Evolutionary conservation across 2,888 invertebrate genomes (phyloP), one percentile per base, ranked within the genome.

Genomic region (Metellina segmentata): DNA sequence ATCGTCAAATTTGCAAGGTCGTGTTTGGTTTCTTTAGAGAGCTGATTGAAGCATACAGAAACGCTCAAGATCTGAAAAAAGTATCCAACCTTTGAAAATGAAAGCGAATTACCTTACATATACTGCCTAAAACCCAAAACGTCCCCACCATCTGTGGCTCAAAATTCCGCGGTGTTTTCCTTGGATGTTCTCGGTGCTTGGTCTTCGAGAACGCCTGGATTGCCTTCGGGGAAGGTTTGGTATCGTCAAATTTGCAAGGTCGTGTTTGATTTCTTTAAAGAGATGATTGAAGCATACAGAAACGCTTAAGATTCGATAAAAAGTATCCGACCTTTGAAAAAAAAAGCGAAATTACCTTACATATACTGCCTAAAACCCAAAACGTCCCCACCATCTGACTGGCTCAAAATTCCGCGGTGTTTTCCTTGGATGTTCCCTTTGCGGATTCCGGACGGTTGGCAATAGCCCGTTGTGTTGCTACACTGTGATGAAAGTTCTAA

Each of bases 221-320:
- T 82, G 70, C 77, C 79, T 79, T 77, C 20, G 61, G 72, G 53
- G 53, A 72, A 71, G 19, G 52, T 70, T 72, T 82, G 72, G 71
- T 52, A 51, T 8, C 52, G 52, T 20, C n/a, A 16, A 19, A 74
- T 75, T 72, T 19, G 19, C 19, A 13, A 1, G 34, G 13, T 75
- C 16, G 34, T 48, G 13, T 34, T 34, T 34, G 75, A 48, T 75
- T 72, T 7, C 34, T 5, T 7, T n/a, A 0, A 1, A 72, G 20
- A 19, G n/a, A 11, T n/a, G 7, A 16, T n/a, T 71, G 71, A 11
- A 71, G 71, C 0, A 6, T 4, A 4, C 5, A 69, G 13, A 69
- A 69, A 69, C 5, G 13, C 5, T 11, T 5, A 13, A 13, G 13
- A 69, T 34, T 4, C 34, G 34, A 34, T n/a, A 34, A 34, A 34